These are phyloP conservation scores for Sylvilagus floridanus DNA, from an alignment of 2,797 vertebrate species.

Conservation along the genomic window DNA sequence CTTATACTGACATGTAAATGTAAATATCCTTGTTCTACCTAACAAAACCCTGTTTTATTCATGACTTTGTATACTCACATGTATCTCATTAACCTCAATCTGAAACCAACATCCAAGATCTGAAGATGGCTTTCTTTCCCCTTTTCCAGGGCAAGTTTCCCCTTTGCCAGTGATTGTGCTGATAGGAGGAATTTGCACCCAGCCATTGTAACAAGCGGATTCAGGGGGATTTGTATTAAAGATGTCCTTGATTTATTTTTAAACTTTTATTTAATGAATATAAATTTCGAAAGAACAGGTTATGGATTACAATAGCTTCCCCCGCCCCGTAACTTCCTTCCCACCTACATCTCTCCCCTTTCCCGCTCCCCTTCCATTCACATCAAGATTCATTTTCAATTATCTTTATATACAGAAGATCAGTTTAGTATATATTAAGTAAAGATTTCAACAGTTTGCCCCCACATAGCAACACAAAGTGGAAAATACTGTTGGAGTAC, in stretches of 20 bases:
- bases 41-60: not conserved
- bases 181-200: not conserved
- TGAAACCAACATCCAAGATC: not conserved
- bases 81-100: not conserved
- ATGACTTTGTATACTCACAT: not conserved
- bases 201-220: not conserved
- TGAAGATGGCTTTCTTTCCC: not conserved
- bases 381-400: no score
- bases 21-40: not conserved
- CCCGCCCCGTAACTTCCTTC: no score
- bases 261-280: no score
- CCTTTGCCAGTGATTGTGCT: not conserved
- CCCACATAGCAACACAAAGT: no score
- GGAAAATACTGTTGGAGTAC: no score
- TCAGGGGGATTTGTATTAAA: not conserved
- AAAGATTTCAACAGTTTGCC: no score
- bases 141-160: not conserved
- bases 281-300: no score
- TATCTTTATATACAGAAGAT: no score
- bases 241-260: not conserved
- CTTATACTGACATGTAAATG: not conserved
- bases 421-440: no score
- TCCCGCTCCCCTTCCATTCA: no score
- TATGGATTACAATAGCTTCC: no score
- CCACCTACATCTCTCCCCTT: no score